Percentiles rank a stretch among this genome's conserved stretches.
Evolutionary conservation across 2,888 invertebrate species (phyloP).

Genomic region (Tetheella fluctuosa): DNA sequence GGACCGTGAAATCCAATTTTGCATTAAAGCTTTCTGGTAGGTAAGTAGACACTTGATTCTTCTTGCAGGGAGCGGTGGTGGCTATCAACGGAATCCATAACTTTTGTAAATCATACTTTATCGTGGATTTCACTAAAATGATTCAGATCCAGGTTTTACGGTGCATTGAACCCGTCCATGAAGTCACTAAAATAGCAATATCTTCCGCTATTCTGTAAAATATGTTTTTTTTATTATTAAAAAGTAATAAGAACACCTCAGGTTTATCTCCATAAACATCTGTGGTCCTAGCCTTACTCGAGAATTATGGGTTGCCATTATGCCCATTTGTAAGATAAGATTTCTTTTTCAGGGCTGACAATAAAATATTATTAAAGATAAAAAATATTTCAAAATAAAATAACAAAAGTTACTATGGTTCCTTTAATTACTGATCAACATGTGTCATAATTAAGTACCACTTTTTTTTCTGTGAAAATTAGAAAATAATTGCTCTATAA

Average conservation of each 20-base stretch:
- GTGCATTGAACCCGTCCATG: neutral
- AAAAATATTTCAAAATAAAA: too few relatives aligned
- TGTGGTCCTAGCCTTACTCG: neutral
- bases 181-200: neutral
- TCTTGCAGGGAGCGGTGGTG: conserved; percentile 41
- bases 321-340: neutral
- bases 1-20: conserved; percentile 82
- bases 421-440: too few relatives aligned
- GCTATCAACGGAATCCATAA: conserved; percentile 14
- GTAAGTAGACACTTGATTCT: conserved; percentile 59
- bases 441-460: too few relatives aligned
- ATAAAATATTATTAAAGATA: neutral
- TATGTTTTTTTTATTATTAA: conserved; percentile 4
- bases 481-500: too few relatives aligned
- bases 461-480: too few relatives aligned
- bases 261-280: neutral
- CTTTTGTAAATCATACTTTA: conserved; percentile 7
- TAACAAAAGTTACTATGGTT: too few relatives aligned
- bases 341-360: neutral
- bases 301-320: neutral
- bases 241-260: conserved; percentile 3
- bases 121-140: neutral
- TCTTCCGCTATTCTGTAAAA: neutral
- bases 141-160: neutral
- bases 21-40: conserved; percentile 76